Percentiles rank a stretch among this genome's conserved stretches.
phyloP scores from a whole-genome alignment of 1,140 invertebrate species.

The Drosophila watanabei region DNA sequence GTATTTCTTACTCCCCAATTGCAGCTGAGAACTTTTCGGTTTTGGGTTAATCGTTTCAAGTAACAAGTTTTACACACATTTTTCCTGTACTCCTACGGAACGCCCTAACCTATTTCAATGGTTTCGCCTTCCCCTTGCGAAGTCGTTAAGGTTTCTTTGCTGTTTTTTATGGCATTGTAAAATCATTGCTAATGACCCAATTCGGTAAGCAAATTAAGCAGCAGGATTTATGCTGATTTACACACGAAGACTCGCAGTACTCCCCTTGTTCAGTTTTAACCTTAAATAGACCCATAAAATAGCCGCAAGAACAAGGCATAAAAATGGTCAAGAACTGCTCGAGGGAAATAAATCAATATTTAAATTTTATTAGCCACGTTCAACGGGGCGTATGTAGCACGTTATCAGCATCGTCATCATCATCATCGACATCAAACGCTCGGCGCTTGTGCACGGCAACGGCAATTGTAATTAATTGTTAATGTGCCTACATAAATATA shows the following conservation, averaged over 20 bases:
- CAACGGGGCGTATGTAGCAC: constrained; percentile 64
- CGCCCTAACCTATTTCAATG: constrained; percentile 21
- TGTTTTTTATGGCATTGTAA: constrained; percentile 60
- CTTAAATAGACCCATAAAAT: constrained; percentile 49
- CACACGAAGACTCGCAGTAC: constrained; percentile 36
- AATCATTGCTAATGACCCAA: constrained; percentile 74
- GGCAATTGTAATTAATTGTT: constrained; percentile 73
- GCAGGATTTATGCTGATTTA: constrained; percentile 60
- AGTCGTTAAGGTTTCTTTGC: constrained; percentile 54
- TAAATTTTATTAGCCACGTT: constrained; percentile 66
- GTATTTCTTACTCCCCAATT: background rate
- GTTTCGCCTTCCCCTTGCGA: background rate
- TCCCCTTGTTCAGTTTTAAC: background rate
- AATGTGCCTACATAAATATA: constrained; percentile 64
- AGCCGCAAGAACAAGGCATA: constrained; percentile 40
- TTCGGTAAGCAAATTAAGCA: constrained; percentile 58
- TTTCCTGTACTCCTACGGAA: background rate
- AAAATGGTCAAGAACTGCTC: constrained; percentile 37
- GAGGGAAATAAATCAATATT: constrained; percentile 73
- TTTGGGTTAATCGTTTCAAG: constrained; percentile 43
- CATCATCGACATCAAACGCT: constrained; percentile 10
- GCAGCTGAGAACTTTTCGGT: constrained; percentile 41
- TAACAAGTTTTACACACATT: constrained; percentile 6
- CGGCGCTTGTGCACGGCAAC: constrained; percentile 31
- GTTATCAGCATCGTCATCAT: constrained; percentile 53